These are phyloP conservation scores for Troides aeacus DNA, from an alignment of 2,888 invertebrate species.

Conservation along the genomic window DNA sequence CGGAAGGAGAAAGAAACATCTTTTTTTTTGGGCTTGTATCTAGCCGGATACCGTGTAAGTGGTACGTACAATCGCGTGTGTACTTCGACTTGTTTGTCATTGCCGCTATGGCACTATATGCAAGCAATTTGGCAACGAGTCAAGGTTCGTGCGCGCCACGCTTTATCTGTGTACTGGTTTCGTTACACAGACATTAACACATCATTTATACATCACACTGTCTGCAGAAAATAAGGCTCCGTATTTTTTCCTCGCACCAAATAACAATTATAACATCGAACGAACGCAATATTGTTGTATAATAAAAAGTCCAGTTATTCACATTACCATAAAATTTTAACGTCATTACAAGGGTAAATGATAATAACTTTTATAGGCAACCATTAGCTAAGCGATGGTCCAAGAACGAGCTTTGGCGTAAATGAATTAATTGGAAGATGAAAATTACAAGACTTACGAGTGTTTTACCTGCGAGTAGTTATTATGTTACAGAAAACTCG, in stretches of 20 bases:
- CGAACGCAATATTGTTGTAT: conserved; percentile 18
- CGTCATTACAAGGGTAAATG: background rate
- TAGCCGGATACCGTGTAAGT: background rate
- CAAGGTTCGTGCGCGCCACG: conserved; percentile 22
- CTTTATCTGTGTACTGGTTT: conserved; percentile 8
- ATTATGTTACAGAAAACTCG: too few relatives aligned
- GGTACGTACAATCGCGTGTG: background rate
- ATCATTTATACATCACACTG: conserved; percentile 18
- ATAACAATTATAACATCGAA: conserved; percentile 18
- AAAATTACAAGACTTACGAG: too few relatives aligned
- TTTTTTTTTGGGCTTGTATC: too few relatives aligned
- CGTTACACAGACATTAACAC: conserved; percentile 19
- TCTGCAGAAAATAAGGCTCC: conserved; percentile 11
- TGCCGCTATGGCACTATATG: conserved; percentile 6
- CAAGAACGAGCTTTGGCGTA: too few relatives aligned
- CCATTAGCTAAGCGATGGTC: too few relatives aligned
- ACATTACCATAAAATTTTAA: background rate
- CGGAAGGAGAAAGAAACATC: background rate
- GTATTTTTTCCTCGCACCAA: conserved; percentile 19
- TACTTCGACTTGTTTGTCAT: conserved; percentile 10
- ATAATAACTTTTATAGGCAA: too few relatives aligned
- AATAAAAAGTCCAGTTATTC: conserved; percentile 12
- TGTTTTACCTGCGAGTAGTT: too few relatives aligned
- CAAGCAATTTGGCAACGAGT: conserved; percentile 19
- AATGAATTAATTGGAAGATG: too few relatives aligned